Evolutionary conservation across 2,113 vertebrate species (phyloP).

Genomic region (Neogobius melanostomus): DNA sequence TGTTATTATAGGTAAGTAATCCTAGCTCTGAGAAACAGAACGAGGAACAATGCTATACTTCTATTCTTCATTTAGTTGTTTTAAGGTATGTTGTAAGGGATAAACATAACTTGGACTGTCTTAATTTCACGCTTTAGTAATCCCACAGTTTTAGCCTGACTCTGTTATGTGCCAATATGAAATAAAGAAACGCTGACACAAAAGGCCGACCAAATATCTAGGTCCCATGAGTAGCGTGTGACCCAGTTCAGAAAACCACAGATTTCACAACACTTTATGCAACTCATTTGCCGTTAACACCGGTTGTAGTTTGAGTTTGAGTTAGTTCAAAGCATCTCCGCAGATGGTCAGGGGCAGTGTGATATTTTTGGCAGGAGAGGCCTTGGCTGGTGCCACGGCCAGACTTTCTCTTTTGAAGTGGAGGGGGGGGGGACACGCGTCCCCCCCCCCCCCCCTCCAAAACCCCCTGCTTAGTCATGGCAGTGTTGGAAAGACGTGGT

Average conservation of each 20-base stretch:
- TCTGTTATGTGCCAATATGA: not conserved
- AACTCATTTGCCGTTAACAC: not conserved
- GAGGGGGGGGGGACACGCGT: too few relatives aligned
- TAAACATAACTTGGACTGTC: too few relatives aligned
- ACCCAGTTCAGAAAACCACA: not conserved
- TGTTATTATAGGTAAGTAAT: slow-evolving; percentile 88
- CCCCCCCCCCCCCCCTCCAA: too few relatives aligned
- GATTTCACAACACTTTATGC: slow-evolving; percentile 5
- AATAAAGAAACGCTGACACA: not conserved
- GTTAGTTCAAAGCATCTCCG: not conserved
- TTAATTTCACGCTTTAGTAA: too few relatives aligned
- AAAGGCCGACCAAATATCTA: not conserved
- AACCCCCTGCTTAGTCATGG: slow-evolving; percentile 1
- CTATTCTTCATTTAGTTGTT: too few relatives aligned
- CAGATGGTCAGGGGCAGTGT: slow-evolving; percentile 42
- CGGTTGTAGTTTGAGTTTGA: slow-evolving; percentile 6
- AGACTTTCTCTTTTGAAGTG: slow-evolving; percentile 18
- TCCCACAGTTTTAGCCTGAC: not conserved
- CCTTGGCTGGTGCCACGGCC: slow-evolving; percentile 15
- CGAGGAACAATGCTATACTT: not conserved
- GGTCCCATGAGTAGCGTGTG: slow-evolving; percentile 5
- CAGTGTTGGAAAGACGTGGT: not conserved
- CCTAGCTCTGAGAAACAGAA: not conserved
- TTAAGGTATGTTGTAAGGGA: too few relatives aligned
- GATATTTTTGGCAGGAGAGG: slow-evolving; percentile 45